Evolutionary conservation across 2,797 vertebrate species (phyloP).

Genomic region (Poeciliopsis gracilis): DNA sequence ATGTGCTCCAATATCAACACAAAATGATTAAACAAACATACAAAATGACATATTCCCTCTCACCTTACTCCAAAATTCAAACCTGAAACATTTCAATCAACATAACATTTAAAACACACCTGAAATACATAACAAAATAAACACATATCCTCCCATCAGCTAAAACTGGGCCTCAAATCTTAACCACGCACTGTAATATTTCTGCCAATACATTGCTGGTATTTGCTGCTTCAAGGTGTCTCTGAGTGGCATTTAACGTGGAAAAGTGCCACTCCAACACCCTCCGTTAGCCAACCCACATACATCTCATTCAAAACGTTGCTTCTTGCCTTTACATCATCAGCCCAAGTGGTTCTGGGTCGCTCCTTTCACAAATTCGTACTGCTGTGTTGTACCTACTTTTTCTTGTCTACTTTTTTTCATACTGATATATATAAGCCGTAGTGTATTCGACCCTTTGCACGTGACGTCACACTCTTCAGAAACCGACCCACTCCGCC

Average conservation of each 20-base stretch:
- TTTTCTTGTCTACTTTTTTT: background rate
- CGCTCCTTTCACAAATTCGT: background rate
- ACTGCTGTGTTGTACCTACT: background rate
- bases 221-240: background rate
- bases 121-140: background rate
- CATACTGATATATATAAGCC: background rate
- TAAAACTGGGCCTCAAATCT: slow-evolving; percentile 2
- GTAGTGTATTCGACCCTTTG: background rate
- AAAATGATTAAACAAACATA: slow-evolving; percentile 21
- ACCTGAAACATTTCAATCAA: background rate
- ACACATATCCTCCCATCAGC: slow-evolving; percentile 37
- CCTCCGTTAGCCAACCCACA: slow-evolving; percentile 11
- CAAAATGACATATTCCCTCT: slow-evolving; percentile 7
- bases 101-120: background rate
- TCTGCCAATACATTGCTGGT: background rate
- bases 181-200: background rate
- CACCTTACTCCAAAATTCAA: background rate
- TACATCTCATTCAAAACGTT: background rate
- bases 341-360: background rate
- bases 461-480: background rate
- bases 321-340: background rate
- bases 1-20: slow-evolving; percentile 55
- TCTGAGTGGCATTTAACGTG: slow-evolving; percentile 5
- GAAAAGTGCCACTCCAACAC: slow-evolving; percentile 23
- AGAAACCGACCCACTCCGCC: background rate